Percentiles rank a stretch among this genome's conserved stretches.
phyloP scores from a whole-genome alignment of 2,888 invertebrate species.

The Phorcus lineatus region DNA sequence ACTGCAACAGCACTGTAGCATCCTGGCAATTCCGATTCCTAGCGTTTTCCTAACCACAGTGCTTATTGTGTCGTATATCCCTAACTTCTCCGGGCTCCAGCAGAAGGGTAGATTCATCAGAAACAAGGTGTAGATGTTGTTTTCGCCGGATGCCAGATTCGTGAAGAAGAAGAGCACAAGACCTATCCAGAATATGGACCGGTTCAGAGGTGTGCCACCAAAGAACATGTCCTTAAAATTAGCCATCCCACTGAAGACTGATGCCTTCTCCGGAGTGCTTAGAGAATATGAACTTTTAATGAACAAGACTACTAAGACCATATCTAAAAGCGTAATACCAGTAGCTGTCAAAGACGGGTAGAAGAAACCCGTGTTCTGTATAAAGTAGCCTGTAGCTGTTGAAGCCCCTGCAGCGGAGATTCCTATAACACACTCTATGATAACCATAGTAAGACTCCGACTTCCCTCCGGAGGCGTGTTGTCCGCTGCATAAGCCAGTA shows the following conservation, averaged over 20 bases:
- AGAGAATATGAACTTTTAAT: neutral
- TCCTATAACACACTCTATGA: constrained; percentile 34
- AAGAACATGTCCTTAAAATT: neutral
- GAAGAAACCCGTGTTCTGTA: constrained; percentile 35
- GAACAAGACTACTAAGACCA: neutral
- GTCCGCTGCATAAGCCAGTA: constrained; percentile 38
- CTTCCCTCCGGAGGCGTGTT: constrained; percentile 31
- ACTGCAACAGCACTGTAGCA: constrained; percentile 41
- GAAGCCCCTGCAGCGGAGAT: constrained; percentile 26
- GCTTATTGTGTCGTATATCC: constrained; percentile 37
- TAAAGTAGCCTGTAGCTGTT: constrained; percentile 36
- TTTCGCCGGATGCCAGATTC: neutral
- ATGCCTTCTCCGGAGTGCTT: neutral
- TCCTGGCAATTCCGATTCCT: constrained; percentile 37
- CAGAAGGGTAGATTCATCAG: constrained; percentile 52
- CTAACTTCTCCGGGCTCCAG: constrained; percentile 48
- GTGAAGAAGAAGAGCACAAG: constrained; percentile 11
- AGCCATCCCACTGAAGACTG: neutral
- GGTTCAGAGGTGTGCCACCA: neutral
- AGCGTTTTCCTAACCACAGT: constrained; percentile 25
- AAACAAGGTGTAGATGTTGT: constrained; percentile 43
- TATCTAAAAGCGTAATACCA: neutral
- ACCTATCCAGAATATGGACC: neutral
- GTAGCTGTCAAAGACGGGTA: constrained; percentile 25
- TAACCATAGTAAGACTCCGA: constrained; percentile 37